Base-by-base conservation (phyloP, 2,888 invertebrate species). In the Tanytarsus gracilentus region DNA sequence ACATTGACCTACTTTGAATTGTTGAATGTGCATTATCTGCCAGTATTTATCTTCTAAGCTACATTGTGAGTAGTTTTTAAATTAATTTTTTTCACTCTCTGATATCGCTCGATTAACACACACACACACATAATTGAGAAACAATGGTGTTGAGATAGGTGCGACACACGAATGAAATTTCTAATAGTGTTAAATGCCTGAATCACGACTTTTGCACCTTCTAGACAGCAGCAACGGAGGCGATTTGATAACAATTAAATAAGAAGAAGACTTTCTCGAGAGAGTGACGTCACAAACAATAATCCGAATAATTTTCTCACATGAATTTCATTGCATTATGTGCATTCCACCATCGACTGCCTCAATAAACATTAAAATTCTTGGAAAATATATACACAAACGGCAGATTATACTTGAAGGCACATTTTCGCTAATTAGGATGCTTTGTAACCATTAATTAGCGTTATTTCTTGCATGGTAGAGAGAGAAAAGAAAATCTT, bases 361-460 rank as follows among this genome's bases (percentile, higher is more conserved):
- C 26, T 26, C 44, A 56, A 56, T 56, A 56, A 56, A 56, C 56
- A 56, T 56, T 56, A 56, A 56, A 56, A 56, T 56, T 56, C 56
- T 29, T 56, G 56, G 56, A 56, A 56, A 56, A 56, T 56, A 44
- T 56, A 56, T 39, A 44, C 44, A 39, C 36, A 25, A 55, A 56
- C 56, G 27, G 56, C 56, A 56, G 56, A 56, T 56, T 56, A 56
- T 56, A 44, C 56, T 56, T 56, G 26, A 56, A 56, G 39, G 27
- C 56, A 56, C 56, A 56, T 56, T 56, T 56, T 56, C 56, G 39
- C 56, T 56, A 56, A 56, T 56, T 56, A 56, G 56, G 56, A 39
- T 56, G 33, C 56, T 14, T 40, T 56, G 56, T 56, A 56, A 26
- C 56, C 56, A 56, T 56, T 56, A 56, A 56, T 56, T 56, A 56